Percentiles rank a stretch among this genome's conserved stretches.
phyloP scores from a whole-genome alignment of 1,140 invertebrate genomes.

The Portunus trituberculatus region DNA sequence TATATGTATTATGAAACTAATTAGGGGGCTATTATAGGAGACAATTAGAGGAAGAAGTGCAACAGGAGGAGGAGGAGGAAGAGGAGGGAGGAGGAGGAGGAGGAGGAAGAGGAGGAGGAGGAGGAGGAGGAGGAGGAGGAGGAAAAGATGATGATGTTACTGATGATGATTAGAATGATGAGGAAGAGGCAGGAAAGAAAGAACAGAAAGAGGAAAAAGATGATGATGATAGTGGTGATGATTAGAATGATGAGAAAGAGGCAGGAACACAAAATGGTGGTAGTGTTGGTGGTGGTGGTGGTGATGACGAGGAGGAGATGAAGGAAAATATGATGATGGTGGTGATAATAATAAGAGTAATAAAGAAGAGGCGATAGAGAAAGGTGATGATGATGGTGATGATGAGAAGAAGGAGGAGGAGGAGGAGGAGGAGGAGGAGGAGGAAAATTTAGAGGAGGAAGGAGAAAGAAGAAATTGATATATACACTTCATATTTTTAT shows the following conservation, averaged over 20 bases:
- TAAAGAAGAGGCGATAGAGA: background rate
- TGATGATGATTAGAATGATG: background rate
- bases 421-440: too few species aligned
- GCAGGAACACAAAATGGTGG: too few species aligned
- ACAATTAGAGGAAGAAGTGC: background rate
- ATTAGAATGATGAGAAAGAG: too few species aligned
- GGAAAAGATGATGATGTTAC: background rate
- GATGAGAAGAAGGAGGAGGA: background rate
- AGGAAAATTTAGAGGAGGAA: too few species aligned
- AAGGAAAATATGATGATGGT: too few species aligned
- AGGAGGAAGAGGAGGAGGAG: background rate
- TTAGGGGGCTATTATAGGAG: background rate
- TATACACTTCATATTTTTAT: too few species aligned
- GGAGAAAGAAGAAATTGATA: too few species aligned
- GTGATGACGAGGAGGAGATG: too few species aligned
- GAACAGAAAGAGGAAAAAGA: background rate
- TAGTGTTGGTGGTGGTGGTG: too few species aligned
- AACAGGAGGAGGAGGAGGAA: background rate
- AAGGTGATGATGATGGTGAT: background rate
- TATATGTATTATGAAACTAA: background rate
- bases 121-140: background rate
- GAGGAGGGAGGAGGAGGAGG: background rate
- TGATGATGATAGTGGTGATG: too few species aligned
- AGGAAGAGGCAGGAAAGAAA: background rate
- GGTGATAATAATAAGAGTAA: too few species aligned